A percentile compares a stretch with the other conserved stretches of the same genome.
phyloP scores from a whole-genome alignment of 2,888 invertebrate genomes.

The Girardia tigrina region DNA sequence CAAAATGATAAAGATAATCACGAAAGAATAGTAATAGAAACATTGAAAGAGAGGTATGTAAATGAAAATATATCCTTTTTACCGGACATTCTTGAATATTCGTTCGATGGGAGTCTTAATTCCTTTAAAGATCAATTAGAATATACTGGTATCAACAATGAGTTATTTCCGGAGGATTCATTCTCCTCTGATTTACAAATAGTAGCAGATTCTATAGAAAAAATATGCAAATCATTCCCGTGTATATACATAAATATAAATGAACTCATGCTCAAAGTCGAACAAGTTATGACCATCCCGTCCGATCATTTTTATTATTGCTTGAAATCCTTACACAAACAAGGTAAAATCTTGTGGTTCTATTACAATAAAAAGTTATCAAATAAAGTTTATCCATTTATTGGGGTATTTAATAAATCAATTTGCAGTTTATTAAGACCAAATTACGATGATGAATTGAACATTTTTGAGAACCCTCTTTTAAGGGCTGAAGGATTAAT shows the following conservation, averaged over 20 bases:
- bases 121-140: not conserved
- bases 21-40: not conserved
- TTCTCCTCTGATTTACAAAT: not conserved
- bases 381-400: not conserved
- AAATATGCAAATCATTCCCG: not conserved
- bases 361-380: not conserved
- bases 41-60: not conserved
- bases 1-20: not conserved
- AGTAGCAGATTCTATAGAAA: not conserved
- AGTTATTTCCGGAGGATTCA: not conserved
- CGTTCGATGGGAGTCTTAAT: not conserved
- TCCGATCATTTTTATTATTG: not conserved
- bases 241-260: not conserved
- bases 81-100: not conserved
- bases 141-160: not conserved
- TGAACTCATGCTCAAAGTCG: not conserved
- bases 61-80: not conserved
- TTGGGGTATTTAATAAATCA: not conserved
- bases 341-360: constrained; percentile 9
- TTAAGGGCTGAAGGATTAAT: not conserved
- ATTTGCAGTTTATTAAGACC: not conserved
- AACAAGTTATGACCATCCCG: not conserved
- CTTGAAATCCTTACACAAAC: not conserved
- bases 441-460: not conserved
- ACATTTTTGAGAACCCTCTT: not conserved